phyloP scores from a whole-genome alignment of 2,888 invertebrate genomes.

The Acrocera orbiculus region DNA sequence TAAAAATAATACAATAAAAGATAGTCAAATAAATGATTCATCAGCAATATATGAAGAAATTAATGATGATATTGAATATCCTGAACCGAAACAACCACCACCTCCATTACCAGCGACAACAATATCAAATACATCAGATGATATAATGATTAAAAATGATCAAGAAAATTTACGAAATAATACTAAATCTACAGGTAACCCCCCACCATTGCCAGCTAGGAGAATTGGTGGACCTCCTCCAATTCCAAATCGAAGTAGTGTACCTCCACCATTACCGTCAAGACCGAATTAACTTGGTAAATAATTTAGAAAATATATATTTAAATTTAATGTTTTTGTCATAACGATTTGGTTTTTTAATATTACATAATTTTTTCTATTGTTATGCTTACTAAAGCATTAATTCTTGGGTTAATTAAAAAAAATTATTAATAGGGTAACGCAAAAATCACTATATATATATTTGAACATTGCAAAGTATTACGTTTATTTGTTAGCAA shows the following conservation, averaged over 20 bases:
- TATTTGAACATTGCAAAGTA: too few relatives aligned
- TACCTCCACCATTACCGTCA: conserved; percentile 27
- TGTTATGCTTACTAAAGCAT: too few relatives aligned
- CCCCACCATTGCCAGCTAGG: conserved; percentile 41
- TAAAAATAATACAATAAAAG: neutral
- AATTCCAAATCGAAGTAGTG: conserved; percentile 28
- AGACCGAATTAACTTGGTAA: conserved; percentile 23
- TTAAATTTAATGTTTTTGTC: too few relatives aligned
- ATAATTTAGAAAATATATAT: too few relatives aligned
- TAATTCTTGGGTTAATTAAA: too few relatives aligned
- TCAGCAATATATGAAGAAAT: conserved; percentile 41
- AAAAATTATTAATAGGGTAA: too few relatives aligned
- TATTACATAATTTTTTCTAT: too few relatives aligned
- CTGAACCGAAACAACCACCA: conserved; percentile 42
- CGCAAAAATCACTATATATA: too few relatives aligned
- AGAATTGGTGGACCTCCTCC: conserved; percentile 30
- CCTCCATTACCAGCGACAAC: conserved; percentile 28
- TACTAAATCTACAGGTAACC: conserved; percentile 35
- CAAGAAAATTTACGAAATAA: conserved; percentile 9
- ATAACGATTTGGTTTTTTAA: too few relatives aligned
- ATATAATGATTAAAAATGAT: too few relatives aligned
- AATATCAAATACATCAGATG: conserved; percentile 15
- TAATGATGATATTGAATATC: conserved; percentile 35
- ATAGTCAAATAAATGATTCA: conserved; percentile 7
- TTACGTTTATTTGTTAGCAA: too few relatives aligned